Evolutionary conservation across 2,888 invertebrate genomes (phyloP).

Genomic region (Hermaeophaga mercurialis): DNA sequence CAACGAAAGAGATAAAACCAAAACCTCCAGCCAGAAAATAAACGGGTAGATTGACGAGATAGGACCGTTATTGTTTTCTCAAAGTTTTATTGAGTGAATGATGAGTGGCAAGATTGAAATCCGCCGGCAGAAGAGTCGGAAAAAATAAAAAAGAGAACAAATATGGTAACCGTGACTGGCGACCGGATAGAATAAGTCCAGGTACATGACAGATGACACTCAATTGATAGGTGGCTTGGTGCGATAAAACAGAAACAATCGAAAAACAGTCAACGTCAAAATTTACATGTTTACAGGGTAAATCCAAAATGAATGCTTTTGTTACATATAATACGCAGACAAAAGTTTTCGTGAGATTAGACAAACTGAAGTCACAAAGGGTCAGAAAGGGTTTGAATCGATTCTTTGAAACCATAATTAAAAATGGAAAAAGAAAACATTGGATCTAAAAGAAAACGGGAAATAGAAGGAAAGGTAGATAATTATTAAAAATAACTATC

Average conservation of each 20-base stretch:
- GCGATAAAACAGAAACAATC: background rate
- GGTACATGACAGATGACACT: background rate
- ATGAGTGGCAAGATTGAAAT: conserved; percentile 24
- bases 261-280: background rate
- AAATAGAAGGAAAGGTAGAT: too few relatives aligned
- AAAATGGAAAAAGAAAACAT: too few relatives aligned
- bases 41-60: conserved; percentile 23
- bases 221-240: background rate
- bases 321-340: too few relatives aligned
- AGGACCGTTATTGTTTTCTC: conserved; percentile 31
- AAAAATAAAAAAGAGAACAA: background rate
- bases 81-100: conserved; percentile 33
- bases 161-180: background rate
- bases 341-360: too few relatives aligned
- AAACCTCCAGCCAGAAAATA: background rate
- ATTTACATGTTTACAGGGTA: too few relatives aligned
- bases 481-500: too few relatives aligned
- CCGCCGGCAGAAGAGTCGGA: background rate
- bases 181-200: background rate
- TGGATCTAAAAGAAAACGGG: too few relatives aligned
- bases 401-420: too few relatives aligned
- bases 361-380: too few relatives aligned
- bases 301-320: too few relatives aligned
- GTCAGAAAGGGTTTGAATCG: too few relatives aligned
- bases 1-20: background rate